Base-by-base conservation (phyloP, 2,797 vertebrate genomes). In the Chanos chanos region DNA sequence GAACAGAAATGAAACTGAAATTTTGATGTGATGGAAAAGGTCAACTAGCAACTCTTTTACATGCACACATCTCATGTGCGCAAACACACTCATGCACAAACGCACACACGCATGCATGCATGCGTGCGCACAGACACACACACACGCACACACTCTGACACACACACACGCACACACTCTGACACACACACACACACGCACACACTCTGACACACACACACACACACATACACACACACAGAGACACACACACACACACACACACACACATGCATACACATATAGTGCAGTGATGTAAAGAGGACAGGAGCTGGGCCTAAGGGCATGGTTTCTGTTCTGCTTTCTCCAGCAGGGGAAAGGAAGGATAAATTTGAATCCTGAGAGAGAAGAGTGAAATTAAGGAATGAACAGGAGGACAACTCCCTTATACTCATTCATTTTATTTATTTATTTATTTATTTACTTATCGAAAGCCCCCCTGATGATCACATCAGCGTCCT, bases 351-450 rank as follows among this genome's bases (percentile, higher is more conserved):
- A 50, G 61, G 54, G 64, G 18, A 53, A 58, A 31, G 56, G 30
- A 54, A 65, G 52, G 61, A 68, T 68, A 65, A 68, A 61, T 71
- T 68, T 65, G 57, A 61, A 57, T 64, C 70, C 66, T 57, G 45
- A 10, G 66, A 70, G 62, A 75, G 50, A 75, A 54, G 36, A 65
- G 51, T 70, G 67, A 66, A 72, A 76, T 76, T 72, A 72, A 72
- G 61, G 47, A 63, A 61, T 66, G 60, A 39, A 61, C 64, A 71
- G 61, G 64, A 57, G 61, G 74, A 61, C 68, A 68, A 27, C 39
- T 48, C 45, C 51, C 47, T 45, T 61, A 31, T 58, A 68, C 41
- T 30, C 24, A 45, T 30, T 54, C 37, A 49, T 41, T 56, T 45
- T 56, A 30, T 34, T 30, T 27, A 22, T 55, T 55, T 37, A 22